Conservation (phyloP, 2,888 invertebrate species). For the Hetaerina titia region DNA sequence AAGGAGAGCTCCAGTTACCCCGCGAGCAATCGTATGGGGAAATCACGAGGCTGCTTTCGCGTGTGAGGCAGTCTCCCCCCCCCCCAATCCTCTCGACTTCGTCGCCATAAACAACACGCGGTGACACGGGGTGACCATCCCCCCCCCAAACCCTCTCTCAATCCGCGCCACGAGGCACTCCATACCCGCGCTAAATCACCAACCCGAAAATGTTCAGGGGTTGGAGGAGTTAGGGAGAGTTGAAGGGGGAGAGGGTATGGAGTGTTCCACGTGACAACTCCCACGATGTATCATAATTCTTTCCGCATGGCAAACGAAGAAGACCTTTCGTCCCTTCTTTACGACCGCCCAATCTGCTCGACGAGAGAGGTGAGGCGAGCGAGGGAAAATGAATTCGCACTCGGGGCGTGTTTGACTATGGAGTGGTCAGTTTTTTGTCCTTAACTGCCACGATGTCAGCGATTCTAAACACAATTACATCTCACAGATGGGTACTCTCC, state of each 20-base stretch:
- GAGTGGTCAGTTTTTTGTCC: background rate
- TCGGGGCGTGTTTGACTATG: background rate
- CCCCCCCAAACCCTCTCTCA: background rate
- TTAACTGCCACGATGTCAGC: background rate
- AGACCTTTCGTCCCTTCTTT: background rate
- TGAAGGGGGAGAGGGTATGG: too few relatives aligned
- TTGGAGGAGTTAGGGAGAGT: too few relatives aligned
- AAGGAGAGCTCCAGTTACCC: background rate
- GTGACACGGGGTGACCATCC: background rate
- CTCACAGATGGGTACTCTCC: too few relatives aligned
- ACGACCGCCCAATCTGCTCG: background rate
- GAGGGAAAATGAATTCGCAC: background rate
- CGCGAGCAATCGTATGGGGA: background rate
- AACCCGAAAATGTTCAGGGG: too few relatives aligned
- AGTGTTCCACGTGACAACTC: background rate
- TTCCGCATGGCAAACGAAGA: background rate
- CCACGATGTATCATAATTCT: conserved; percentile 21
- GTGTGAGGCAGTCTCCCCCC: background rate
- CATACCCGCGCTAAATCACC: too few relatives aligned
- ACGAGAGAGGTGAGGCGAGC: background rate
- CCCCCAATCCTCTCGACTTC: background rate
- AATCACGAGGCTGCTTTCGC: background rate
- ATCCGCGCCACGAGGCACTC: background rate
- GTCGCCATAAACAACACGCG: background rate
- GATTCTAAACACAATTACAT: background rate